A percentile compares a stretch with the other conserved stretches of the same genome.
Conservation (phyloP, 2,113 vertebrate species). For the Rynchops niger region DNA sequence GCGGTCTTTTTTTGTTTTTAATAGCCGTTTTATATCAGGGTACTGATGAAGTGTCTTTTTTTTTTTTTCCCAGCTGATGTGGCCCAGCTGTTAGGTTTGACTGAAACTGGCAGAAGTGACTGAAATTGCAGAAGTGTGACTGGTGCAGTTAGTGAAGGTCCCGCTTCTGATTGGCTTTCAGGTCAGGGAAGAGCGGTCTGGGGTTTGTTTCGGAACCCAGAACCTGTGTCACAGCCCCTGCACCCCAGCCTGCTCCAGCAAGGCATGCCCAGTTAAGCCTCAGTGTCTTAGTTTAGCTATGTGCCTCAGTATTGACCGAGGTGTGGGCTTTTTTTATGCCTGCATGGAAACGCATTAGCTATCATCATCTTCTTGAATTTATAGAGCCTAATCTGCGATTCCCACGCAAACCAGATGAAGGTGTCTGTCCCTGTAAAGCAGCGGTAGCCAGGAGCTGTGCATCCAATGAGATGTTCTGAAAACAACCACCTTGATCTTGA, state of each 20-base stretch:
- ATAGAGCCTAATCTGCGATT: neutral
- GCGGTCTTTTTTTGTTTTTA: neutral
- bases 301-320: neutral
- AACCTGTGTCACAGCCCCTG: neutral
- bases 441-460: neutral
- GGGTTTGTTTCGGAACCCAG: neutral
- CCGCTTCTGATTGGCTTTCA: neutral
- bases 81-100: neutral
- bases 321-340: neutral
- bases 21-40: neutral
- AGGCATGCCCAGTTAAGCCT: neutral
- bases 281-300: accelerated
- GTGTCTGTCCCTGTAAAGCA: neutral
- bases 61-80: neutral
- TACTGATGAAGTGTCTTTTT: neutral
- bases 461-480: neutral
- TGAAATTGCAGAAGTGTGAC: neutral
- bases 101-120: neutral
- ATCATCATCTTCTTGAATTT: neutral
- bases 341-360: neutral
- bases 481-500: neutral
- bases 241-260: neutral
- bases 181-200: neutral
- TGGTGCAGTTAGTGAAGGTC: neutral
- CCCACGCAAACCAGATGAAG: accelerated